phyloP scores from a whole-genome alignment of 2,888 invertebrate genomes.

The Calameuta idolon region DNA sequence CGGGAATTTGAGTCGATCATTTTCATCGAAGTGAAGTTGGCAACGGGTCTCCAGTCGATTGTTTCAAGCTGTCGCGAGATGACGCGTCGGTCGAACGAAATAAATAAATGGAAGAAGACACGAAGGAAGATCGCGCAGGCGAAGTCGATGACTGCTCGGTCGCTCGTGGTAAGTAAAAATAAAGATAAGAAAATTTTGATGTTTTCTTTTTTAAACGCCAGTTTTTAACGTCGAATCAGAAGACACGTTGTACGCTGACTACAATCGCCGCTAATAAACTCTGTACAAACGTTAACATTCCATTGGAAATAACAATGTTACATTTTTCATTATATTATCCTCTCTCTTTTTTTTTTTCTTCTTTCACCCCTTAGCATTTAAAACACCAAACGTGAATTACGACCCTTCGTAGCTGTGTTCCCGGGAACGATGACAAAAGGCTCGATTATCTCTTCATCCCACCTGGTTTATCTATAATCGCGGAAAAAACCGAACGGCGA shows the following conservation, averaged over 20 bases:
- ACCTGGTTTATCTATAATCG: neutral
- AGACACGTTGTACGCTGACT: constrained; percentile 32
- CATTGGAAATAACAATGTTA: constrained; percentile 53
- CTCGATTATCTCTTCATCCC: neutral
- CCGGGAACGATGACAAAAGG: neutral
- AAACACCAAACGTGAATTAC: neutral
- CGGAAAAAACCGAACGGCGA: neutral
- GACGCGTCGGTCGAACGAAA: neutral
- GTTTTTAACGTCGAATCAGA: constrained; percentile 30
- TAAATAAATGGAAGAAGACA: neutral
- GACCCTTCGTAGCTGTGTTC: neutral
- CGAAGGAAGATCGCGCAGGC: neutral
- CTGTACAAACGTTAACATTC: constrained; percentile 62
- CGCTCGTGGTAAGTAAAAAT: neutral
- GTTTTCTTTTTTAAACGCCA: constrained; percentile 3
- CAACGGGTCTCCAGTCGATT: neutral
- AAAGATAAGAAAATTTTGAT: neutral
- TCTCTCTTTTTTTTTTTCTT: neutral
- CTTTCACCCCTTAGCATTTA: neutral
- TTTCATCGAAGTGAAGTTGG: neutral
- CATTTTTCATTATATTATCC: constrained; percentile 25
- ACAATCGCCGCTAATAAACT: constrained; percentile 52
- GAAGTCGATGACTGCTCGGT: neutral
- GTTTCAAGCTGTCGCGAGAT: neutral
- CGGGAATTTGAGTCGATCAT: neutral